Base-by-base conservation (phyloP, 2,888 invertebrate genomes). In the Galerucella calmariensis region DNA sequence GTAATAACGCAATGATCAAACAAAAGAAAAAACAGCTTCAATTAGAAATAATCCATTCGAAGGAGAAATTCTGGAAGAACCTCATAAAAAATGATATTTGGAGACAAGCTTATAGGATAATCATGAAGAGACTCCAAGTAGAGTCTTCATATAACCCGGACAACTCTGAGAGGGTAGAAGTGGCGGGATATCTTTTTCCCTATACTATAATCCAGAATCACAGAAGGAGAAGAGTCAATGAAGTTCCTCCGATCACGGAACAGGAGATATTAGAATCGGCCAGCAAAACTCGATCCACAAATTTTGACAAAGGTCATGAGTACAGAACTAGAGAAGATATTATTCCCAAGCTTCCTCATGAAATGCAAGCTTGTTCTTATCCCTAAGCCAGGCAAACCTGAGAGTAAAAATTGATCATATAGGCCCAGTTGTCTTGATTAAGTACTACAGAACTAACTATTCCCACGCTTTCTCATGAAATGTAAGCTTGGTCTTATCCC, bases 291-390 rank as follows among this genome's bases (percentile, higher is more conserved):
- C 12, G 14, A 51, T 12, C 51, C 51, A 14, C 51, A 51, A 51
- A 14, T 51, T 14, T 51, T 69, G 2, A 0, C 46, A 16, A 14
- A 35, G 41, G 20, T 69, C n/a, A 46, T 69, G 41, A 76, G 74
- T 41, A 41, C 12, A 8, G 8, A 67, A n/a, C n/a, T 76, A 12
- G 48, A 48, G 9, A 11, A 11, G 6, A 56, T 67, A 44, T 14
- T 48, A 6, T 76, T 76, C 35, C 68, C 74, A 24, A 51, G 65
- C 24, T 12, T 16, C 12, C 75, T 69, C 69, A 77, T 75, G 44
- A 53, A 27, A 12, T 69, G 69, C 8, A 75, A 67, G 24, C 44
- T 77, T 10, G 63, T 73, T 12, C 62, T 77, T 14, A 58, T 75
- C 41, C 35, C 16, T 12, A 75, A 73, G 58, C 24, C 12, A 20